These are phyloP conservation scores for Empis livida DNA, from an alignment of 2,888 invertebrate species.

Conservation along the genomic window DNA sequence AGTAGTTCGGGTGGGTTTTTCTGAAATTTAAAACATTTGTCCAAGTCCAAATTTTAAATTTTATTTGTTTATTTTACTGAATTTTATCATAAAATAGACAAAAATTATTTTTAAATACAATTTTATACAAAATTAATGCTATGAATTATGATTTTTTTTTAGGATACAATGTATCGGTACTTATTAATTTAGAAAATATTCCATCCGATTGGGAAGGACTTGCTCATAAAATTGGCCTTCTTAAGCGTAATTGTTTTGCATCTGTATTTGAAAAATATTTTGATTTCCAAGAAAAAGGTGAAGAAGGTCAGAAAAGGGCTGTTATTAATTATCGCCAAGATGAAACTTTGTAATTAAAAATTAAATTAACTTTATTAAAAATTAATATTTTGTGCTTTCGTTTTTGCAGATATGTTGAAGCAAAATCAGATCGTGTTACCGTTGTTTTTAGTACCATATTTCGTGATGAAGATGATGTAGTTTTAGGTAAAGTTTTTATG, in stretches of 20 bases:
- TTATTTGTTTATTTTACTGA: not conserved
- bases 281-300: conserved; percentile 88
- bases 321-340: conserved; percentile 98
- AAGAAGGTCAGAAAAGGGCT: conserved; percentile 82
- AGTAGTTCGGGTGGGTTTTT: too few species aligned
- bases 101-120: not conserved
- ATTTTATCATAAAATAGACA: not conserved
- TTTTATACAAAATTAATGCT: not conserved
- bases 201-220: conserved; percentile 80
- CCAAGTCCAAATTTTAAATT: too few species aligned
- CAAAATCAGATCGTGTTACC: conserved; percentile 95
- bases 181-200: conserved; percentile 85
- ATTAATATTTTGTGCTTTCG: conserved; percentile 1
- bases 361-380: not conserved
- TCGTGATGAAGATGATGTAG: conserved; percentile 94
- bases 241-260: conserved; percentile 98
- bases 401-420: conserved; percentile 81
- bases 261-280: conserved; percentile 99
- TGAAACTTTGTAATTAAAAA: conserved; percentile 79
- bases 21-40: too few species aligned
- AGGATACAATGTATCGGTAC: conserved; percentile 90
- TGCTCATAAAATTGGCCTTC: conserved; percentile 82
- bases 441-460: conserved; percentile 99
- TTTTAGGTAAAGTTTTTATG: conserved; percentile 98
- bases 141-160: conserved; percentile 16